Evolutionary conservation across 2,888 invertebrate species (phyloP), one percentile per base, ranked within the genome.

Genomic region (Euphydryas editha): DNA sequence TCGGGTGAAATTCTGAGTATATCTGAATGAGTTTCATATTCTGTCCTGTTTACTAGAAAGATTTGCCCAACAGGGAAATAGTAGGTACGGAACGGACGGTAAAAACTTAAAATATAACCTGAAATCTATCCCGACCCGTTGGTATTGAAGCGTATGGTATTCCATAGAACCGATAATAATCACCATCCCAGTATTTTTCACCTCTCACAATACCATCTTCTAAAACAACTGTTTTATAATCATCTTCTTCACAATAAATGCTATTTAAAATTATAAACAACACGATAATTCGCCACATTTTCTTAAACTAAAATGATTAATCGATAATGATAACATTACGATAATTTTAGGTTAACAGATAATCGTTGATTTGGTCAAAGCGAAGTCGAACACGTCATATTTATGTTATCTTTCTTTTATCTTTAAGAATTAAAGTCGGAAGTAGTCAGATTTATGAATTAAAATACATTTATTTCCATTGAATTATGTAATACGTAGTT

Each of bases 131-230:
- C 24, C 81, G 71, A 10, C 91, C 92, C 21, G 75, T 85, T 0
- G 92, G 92, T 0, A 73, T 83, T 1, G 75, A 82, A 0, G 92
- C 92, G 66, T 89, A 92, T 0, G 91, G 91, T 0, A 92, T 73
- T 3, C 90, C 89, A 59, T 79, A 90, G 62, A 90, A 92, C 63
- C 90, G 89, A 73, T 83, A 88, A 61, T 81, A 89, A 55, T 91
- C 90, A 0, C 90, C 92, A 77, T 87, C 81, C 92, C 91, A 92
- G 62, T 82, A 88, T 46, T 88, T 90, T n/a, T 78, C 79, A 0
- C 88, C 92, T 1, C 75, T 74, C 1, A 92, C 80, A 1, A 70
- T 73, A 0, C 92, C 92, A 21, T 86, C 81, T 17, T 87, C 84
- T 37, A 90, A 72, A 1, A 77, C 59, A 0, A 92, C 84, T 2